Conservation (phyloP, 2,113 vertebrate genomes). For the Ivindomyrus marchei region DNA sequence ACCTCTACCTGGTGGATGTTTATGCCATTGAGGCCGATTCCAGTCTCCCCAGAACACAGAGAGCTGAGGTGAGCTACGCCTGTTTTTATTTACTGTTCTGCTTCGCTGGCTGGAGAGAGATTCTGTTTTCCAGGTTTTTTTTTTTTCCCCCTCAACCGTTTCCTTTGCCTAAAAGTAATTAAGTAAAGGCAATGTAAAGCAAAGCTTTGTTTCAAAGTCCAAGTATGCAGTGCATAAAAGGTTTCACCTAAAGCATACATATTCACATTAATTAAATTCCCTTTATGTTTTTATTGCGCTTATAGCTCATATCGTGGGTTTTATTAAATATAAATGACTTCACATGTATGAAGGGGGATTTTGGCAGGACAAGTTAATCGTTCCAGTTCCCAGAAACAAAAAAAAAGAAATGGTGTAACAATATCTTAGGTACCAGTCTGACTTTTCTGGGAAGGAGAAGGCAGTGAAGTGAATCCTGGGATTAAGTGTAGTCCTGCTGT, state of each 20-base stretch:
- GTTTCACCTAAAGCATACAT: conserved; percentile 34
- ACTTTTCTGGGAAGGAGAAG: conserved; percentile 36
- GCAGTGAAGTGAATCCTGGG: conserved; percentile 36
- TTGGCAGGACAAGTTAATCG: conserved; percentile 45
- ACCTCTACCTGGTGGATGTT: conserved; percentile 88
- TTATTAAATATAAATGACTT: conserved; percentile 44
- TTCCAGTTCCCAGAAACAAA: conserved; percentile 39
- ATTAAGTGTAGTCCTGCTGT: conserved; percentile 6
- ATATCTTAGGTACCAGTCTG: conserved; percentile 33
- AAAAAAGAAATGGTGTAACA: conserved; percentile 39
- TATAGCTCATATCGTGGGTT: conserved; percentile 25
- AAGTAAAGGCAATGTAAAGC: conserved; percentile 39
- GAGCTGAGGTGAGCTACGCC: conserved; percentile 77
- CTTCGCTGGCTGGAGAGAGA: conserved; percentile 14
- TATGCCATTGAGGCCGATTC: conserved; percentile 86
- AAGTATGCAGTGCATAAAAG: conserved; percentile 39
- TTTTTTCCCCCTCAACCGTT: conserved; percentile 30
- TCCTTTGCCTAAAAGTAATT: conserved; percentile 44
- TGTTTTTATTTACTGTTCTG: conserved; percentile 23
- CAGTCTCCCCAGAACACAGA: conserved; percentile 77
- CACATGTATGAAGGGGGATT: conserved; percentile 37
- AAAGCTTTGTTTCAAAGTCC: conserved; percentile 30
- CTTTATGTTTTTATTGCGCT: neutral
- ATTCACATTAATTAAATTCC: conserved; percentile 32
- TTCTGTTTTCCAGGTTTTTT: conserved; percentile 2